These are phyloP conservation scores for Lampris megalopsis DNA, from an alignment of 2,113 vertebrate species.

Conservation along the genomic window DNA sequence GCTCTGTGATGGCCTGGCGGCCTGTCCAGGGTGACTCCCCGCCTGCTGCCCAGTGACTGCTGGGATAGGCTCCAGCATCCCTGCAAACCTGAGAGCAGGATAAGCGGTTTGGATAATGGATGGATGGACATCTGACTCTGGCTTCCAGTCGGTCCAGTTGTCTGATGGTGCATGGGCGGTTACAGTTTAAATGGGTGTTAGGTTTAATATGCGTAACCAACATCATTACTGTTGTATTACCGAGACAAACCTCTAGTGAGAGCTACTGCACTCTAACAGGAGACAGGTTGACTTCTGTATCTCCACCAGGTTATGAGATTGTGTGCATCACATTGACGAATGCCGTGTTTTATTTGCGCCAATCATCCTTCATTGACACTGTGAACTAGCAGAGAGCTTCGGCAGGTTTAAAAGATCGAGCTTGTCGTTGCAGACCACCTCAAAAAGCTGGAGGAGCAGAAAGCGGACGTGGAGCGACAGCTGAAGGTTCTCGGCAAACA, in stretches of 20 bases:
- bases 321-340: background rate
- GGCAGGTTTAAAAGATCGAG: background rate
- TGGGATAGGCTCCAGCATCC: no score
- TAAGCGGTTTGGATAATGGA: no score
- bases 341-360: background rate
- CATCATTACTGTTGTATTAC: background rate
- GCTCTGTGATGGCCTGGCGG: no score
- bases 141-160: background rate
- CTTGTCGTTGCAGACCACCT: conserved; percentile 83
- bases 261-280: background rate
- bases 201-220: background rate
- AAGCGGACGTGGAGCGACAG: conserved; percentile 90
- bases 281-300: background rate
- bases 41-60: no score
- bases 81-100: no score
- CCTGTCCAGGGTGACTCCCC: no score
- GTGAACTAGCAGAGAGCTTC: background rate
- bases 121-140: background rate
- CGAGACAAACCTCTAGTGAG: background rate
- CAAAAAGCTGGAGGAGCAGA: conserved; percentile 92
- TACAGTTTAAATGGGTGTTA: background rate
- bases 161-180: background rate
- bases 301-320: background rate
- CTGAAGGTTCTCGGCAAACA: conserved; percentile 89
- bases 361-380: background rate